phyloP scores from a whole-genome alignment of 2,797 vertebrate genomes.

The Phaenicophaeus curvirostris region DNA sequence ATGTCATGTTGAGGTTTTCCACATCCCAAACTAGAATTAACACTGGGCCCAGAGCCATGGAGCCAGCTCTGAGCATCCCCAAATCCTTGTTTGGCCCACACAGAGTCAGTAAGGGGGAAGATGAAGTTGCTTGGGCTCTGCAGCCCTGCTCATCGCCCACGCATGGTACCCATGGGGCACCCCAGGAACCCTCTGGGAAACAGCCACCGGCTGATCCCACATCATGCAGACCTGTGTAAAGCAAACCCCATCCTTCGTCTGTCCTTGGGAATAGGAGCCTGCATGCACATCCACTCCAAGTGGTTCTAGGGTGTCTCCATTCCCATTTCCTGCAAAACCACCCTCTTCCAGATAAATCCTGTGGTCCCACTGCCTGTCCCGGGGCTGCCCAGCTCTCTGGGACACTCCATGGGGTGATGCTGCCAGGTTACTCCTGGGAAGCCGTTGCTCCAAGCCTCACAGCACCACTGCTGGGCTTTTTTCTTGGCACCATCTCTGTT shows the following conservation, averaged over 20 bases:
- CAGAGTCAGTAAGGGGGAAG: accelerated
- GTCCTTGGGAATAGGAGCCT: not conserved
- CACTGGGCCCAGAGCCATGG: not conserved
- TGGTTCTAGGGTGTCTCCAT: not conserved
- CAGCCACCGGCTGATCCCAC: not conserved
- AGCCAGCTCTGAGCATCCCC: not conserved
- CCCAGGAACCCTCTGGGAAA: not conserved
- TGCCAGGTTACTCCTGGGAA: not conserved
- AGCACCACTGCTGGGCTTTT: accelerated
- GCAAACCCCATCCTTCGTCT: not conserved
- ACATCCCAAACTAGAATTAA: not conserved
- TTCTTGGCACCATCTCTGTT: not conserved
- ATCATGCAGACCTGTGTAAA: too few relatives aligned
- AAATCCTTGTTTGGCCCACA: not conserved
- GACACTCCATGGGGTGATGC: not conserved
- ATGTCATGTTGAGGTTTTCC: not conserved
- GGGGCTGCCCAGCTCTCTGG: not conserved
- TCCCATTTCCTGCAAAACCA: not conserved
- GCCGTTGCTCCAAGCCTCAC: accelerated
- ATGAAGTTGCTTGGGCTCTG: not conserved
- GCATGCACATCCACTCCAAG: not conserved
- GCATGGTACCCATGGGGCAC: accelerated
- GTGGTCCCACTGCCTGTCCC: accelerated
- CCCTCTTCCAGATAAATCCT: not conserved
- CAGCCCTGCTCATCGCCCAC: not conserved